These are phyloP conservation scores for Neodiprion fabricii DNA, from an alignment of 1,140 invertebrate genomes.

Conservation along the genomic window DNA sequence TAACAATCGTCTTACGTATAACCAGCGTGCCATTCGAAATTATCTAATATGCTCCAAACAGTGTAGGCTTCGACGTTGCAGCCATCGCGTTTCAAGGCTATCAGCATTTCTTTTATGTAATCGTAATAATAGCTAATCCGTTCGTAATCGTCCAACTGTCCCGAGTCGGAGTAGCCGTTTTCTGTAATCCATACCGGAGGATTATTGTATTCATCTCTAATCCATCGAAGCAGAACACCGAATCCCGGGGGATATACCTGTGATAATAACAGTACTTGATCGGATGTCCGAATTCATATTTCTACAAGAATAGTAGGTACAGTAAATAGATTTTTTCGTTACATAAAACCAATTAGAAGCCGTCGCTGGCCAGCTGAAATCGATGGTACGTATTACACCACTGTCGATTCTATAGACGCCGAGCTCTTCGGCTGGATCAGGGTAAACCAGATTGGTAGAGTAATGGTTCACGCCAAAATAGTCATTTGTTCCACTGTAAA, in stretches of 20 bases:
- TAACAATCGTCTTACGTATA: not conserved
- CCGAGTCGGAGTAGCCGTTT: not conserved
- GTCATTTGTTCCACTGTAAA: slow-evolving; percentile 11
- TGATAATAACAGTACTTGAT: not conserved
- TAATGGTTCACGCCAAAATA: not conserved
- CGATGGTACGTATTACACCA: not conserved
- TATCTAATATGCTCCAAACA: not conserved
- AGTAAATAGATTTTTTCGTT: not conserved
- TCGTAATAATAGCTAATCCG: not conserved
- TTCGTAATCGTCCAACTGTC: not conserved
- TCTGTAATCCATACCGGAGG: not conserved
- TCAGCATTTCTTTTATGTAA: not conserved
- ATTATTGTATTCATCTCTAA: not conserved
- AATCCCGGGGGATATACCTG: not conserved
- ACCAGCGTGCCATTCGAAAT: not conserved
- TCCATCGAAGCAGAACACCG: not conserved
- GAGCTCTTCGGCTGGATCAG: not conserved
- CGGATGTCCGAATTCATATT: too few relatives aligned
- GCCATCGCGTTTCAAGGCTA: not conserved
- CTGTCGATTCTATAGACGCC: not conserved
- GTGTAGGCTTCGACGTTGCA: not conserved
- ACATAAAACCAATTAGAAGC: not conserved
- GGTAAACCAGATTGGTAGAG: not conserved
- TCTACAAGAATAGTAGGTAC: too few relatives aligned
- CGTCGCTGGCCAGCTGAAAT: not conserved